phyloP scores from a whole-genome alignment of 2,797 vertebrate genomes.

The Sebastes diaconus region DNA sequence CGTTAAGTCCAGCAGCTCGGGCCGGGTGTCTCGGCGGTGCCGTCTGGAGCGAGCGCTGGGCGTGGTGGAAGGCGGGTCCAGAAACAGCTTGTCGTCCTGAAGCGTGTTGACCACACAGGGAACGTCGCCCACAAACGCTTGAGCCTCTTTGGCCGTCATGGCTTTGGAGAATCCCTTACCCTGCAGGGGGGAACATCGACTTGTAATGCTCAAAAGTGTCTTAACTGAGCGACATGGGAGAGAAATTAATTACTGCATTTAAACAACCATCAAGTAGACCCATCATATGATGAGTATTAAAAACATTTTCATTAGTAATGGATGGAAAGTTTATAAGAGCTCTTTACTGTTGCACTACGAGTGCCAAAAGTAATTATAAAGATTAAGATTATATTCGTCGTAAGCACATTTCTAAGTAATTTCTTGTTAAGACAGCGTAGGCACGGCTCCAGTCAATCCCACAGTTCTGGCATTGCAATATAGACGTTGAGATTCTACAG shows the following conservation, averaged over 20 bases:
- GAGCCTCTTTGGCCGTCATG: slow-evolving; percentile 93
- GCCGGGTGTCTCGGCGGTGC: slow-evolving; percentile 88
- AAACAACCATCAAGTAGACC: slow-evolving; percentile 13
- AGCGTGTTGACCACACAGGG: slow-evolving; percentile 91
- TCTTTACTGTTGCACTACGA: slow-evolving; percentile 11
- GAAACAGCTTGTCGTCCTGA: slow-evolving; percentile 92
- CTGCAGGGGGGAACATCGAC: slow-evolving; percentile 71
- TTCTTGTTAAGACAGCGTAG: slow-evolving; percentile 32
- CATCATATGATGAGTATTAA: slow-evolving; percentile 13
- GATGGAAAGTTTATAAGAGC: slow-evolving; percentile 36
- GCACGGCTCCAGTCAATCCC: slow-evolving; percentile 39
- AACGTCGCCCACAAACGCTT: slow-evolving; percentile 93
- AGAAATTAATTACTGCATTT: slow-evolving; percentile 16
- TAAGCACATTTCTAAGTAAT: slow-evolving; percentile 33
- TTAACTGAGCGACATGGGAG: background rate
- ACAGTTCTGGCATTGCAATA: slow-evolving; percentile 20
- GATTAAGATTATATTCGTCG: slow-evolving; percentile 43
- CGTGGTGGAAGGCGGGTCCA: slow-evolving; percentile 89
- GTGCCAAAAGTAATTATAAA: slow-evolving; percentile 52
- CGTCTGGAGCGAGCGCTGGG: slow-evolving; percentile 87
- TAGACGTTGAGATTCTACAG: slow-evolving; percentile 23
- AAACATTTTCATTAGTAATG: slow-evolving; percentile 43
- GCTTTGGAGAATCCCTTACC: slow-evolving; percentile 93
- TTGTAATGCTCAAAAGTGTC: slow-evolving; percentile 7
- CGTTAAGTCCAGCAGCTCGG: slow-evolving; percentile 90